Percentiles rank a stretch among this genome's conserved stretches.
phyloP scores from a whole-genome alignment of 1,140 invertebrate species.

The Drosophila santomea region DNA sequence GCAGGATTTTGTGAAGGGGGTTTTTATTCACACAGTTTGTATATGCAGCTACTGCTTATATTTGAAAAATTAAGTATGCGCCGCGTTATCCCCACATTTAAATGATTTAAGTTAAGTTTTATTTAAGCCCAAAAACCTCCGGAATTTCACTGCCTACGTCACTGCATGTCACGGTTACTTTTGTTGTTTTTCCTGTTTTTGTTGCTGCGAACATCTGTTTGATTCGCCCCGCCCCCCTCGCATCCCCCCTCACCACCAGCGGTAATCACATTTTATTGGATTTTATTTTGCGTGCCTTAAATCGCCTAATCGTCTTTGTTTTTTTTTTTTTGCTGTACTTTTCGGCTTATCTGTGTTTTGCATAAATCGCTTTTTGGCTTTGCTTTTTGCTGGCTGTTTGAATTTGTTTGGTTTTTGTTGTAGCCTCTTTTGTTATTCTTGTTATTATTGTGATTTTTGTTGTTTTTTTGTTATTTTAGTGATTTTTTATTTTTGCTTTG shows the following conservation, averaged over 20 bases:
- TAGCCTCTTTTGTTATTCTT: constrained; percentile 25
- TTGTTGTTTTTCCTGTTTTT: constrained; percentile 1
- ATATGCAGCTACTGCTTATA: no score
- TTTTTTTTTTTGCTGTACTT: neutral
- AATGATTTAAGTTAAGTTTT: no score
- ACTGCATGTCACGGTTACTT: constrained; percentile 32
- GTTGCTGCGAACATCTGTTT: constrained; percentile 73
- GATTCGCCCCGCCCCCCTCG: constrained; percentile 23
- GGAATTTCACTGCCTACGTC: neutral
- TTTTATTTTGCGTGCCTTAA: constrained; percentile 73
- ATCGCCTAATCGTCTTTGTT: constrained; percentile 63
- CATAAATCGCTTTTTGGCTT: constrained; percentile 66
- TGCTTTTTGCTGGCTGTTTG: constrained; percentile 28
- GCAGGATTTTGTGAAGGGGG: neutral
- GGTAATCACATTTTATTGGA: constrained; percentile 72
- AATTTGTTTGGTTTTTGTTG: constrained; percentile 43
- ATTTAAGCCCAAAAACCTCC: no score
- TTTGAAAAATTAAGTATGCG: no score
- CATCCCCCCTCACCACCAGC: neutral
- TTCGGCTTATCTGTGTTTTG: constrained; percentile 47
- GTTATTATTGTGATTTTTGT: constrained; percentile 30
- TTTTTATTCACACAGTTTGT: no score
- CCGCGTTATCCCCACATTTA: no score
- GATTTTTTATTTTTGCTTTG: constrained; percentile 44
- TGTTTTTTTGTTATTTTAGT: constrained; percentile 10